Evolutionary conservation across 2,113 vertebrate species (phyloP).

Genomic region (Ochotona princeps): DNA sequence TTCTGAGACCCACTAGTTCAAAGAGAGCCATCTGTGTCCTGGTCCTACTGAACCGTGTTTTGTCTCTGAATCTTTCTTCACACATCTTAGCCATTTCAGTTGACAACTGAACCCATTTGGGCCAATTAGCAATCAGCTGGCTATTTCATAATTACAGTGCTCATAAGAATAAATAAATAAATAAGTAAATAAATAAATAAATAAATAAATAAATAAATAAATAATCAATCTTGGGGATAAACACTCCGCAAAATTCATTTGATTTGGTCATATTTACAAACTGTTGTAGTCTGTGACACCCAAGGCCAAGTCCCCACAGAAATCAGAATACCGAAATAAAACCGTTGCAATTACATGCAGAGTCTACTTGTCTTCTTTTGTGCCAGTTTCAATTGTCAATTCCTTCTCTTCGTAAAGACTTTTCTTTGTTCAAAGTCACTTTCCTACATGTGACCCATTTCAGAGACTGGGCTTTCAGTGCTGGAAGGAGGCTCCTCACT

Average conservation of each 20-base stretch:
- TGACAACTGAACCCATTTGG: not conserved
- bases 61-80: not conserved
- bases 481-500: not conserved
- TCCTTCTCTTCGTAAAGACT: not conserved
- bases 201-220: no score
- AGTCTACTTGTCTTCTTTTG: not conserved
- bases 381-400: no score
- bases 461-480: not conserved
- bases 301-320: not conserved
- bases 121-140: not conserved
- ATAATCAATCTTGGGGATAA: not conserved
- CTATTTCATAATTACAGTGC: conserved; percentile 13
- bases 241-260: not conserved
- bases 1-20: conserved; percentile 10
- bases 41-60: not conserved
- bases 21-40: not conserved
- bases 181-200: not conserved
- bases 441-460: not conserved
- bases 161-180: not conserved
- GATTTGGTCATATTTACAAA: not conserved
- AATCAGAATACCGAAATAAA: not conserved
- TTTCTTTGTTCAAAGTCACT: not conserved
- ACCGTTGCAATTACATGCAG: fast-evolving
- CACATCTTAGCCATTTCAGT: not conserved
- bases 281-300: not conserved